Conservation (phyloP, 2,888 invertebrate species). For the Cordylochernes scorpioides region DNA sequence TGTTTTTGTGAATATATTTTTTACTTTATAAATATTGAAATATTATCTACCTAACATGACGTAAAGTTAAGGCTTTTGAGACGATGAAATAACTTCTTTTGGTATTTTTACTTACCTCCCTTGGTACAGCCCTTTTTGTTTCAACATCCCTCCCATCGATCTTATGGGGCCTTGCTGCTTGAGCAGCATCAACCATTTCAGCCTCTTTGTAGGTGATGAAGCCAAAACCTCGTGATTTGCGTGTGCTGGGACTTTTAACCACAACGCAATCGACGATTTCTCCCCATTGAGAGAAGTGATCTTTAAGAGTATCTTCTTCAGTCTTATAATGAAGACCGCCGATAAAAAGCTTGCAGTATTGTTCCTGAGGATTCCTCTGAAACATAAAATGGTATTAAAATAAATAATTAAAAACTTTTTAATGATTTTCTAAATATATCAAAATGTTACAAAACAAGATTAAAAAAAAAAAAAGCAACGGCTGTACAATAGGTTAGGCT, state of each 20-base stretch:
- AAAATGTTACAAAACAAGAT: too few relatives aligned
- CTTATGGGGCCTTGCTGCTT: slow-evolving; percentile 48
- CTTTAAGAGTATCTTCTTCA: slow-evolving; percentile 59
- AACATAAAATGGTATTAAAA: too few relatives aligned
- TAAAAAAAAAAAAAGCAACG: too few relatives aligned
- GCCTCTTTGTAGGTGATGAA: slow-evolving; percentile 85
- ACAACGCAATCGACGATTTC: slow-evolving; percentile 87
- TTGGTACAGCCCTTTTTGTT: slow-evolving; percentile 83
- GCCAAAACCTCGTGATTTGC: slow-evolving; percentile 84
- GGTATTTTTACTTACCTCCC: slow-evolving; percentile 32
- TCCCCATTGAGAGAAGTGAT: slow-evolving; percentile 78
- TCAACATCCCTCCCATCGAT: slow-evolving; percentile 85
- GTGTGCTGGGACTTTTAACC: slow-evolving; percentile 84
- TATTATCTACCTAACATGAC: too few relatives aligned
- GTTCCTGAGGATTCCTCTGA: too few relatives aligned
- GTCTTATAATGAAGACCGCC: slow-evolving; percentile 83
- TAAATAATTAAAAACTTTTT: too few relatives aligned
- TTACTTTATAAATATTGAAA: too few relatives aligned
- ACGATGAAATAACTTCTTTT: too few relatives aligned
- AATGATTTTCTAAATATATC: too few relatives aligned
- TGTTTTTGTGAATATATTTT: too few relatives aligned
- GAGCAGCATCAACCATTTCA: slow-evolving; percentile 86
- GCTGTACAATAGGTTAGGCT: too few relatives aligned
- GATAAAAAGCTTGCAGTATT: slow-evolving; percentile 53
- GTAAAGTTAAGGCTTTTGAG: too few relatives aligned